phyloP scores from a whole-genome alignment of 2,797 vertebrate genomes.

The Prunella strophiata region DNA sequence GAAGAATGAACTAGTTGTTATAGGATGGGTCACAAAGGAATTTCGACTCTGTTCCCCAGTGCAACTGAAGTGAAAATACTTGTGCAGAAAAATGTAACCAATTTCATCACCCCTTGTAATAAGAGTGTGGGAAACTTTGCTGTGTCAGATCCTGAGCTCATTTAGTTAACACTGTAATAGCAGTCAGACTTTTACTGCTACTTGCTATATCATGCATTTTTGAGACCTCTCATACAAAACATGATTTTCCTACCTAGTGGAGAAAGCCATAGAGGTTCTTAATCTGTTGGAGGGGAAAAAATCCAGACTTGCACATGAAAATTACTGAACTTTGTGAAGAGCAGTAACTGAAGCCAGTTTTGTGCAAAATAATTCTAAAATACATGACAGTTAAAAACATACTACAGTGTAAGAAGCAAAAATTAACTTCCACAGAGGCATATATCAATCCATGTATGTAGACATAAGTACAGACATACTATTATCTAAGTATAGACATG shows the following conservation, averaged over 20 bases:
- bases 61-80: constrained; percentile 21
- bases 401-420: background rate
- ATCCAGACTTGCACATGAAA: background rate
- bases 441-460: background rate
- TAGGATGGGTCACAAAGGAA: background rate
- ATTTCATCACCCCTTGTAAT: background rate
- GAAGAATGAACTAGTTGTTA: background rate
- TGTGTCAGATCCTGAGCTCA: background rate
- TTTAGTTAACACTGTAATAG: background rate
- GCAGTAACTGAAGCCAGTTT: background rate
- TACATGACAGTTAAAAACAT: background rate
- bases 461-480: background rate
- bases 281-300: background rate
- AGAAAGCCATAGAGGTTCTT: background rate
- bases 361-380: background rate
- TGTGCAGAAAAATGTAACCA: background rate
- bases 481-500: background rate
- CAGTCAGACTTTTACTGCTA: background rate
- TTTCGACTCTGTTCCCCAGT: background rate
- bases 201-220: background rate
- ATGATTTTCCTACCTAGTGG: background rate
- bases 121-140: background rate
- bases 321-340: background rate
- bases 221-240: background rate
- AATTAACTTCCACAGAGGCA: background rate